These are phyloP conservation scores for Psix sp. DNA, from an alignment of 1,140 invertebrate genomes.

Conservation along the genomic window DNA sequence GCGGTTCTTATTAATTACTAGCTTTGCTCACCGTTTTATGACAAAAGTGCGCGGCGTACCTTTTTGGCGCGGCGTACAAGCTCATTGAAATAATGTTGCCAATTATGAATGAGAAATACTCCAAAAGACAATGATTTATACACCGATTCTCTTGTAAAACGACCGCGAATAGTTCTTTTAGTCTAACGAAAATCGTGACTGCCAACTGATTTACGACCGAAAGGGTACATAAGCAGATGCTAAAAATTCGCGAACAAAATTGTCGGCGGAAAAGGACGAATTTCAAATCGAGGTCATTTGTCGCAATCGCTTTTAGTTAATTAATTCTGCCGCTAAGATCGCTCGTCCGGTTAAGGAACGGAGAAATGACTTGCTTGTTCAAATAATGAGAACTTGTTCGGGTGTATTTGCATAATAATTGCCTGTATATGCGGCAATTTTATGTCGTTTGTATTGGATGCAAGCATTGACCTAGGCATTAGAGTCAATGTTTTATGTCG, in stretches of 20 bases:
- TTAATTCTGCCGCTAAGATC: too few relatives aligned
- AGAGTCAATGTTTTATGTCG: too few relatives aligned
- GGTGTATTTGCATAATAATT: too few relatives aligned
- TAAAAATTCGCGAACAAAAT: not conserved
- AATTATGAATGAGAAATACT: constrained; percentile 32
- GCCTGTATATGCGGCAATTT: too few relatives aligned
- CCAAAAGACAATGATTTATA: constrained; percentile 28
- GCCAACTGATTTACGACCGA: constrained; percentile 21
- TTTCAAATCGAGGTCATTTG: not conserved
- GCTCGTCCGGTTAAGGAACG: too few relatives aligned
- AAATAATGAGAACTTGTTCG: too few relatives aligned
- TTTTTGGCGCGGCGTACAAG: constrained; percentile 8
- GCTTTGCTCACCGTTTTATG: constrained; percentile 43
- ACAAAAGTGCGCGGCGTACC: not conserved
- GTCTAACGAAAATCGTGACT: constrained; percentile 17
- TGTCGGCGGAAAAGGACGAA: not conserved
- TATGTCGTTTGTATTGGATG: too few relatives aligned
- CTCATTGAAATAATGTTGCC: constrained; percentile 40
- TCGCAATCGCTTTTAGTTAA: too few relatives aligned
- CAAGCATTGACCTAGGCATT: too few relatives aligned
- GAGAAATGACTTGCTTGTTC: too few relatives aligned
- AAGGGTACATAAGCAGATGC: not conserved
- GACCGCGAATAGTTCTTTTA: constrained; percentile 19
- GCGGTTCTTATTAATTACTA: constrained; percentile 51
- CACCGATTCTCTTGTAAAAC: constrained; percentile 17